phyloP scores from a whole-genome alignment of 2,797 vertebrate species.

The Syndactyla subalaris region DNA sequence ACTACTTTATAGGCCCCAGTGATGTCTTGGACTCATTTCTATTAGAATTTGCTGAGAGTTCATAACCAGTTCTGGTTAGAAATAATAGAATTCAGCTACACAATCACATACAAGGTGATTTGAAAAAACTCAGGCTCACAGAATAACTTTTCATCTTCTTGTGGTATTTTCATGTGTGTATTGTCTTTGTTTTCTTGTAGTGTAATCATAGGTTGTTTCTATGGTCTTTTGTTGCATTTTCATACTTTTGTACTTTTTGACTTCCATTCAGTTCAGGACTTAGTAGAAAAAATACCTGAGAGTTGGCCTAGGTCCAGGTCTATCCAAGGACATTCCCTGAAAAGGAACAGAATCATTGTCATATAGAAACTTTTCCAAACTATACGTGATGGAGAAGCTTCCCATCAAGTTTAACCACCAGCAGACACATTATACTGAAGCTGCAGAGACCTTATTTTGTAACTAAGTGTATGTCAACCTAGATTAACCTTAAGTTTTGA shows the following conservation, averaged over 20 bases:
- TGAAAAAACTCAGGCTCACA: background rate
- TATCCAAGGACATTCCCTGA: background rate
- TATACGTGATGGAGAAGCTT: background rate
- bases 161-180: background rate
- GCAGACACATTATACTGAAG: background rate
- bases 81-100: background rate
- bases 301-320: background rate
- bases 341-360: background rate
- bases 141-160: background rate
- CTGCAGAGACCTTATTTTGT: background rate
- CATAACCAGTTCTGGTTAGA: background rate
- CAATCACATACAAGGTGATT: fast-evolving
- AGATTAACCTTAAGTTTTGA: background rate
- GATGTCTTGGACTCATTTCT: background rate
- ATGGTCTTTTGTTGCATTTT: background rate
- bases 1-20: background rate
- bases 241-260: background rate
- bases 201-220: background rate
- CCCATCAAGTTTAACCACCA: background rate
- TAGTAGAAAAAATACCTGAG: background rate
- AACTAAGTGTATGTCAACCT: background rate
- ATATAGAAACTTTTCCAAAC: background rate
- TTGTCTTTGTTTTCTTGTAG: background rate
- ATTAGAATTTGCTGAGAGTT: background rate
- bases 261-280: background rate